Conservation (phyloP, 2,113 vertebrate genomes). For the Accipiter virgatus region DNA sequence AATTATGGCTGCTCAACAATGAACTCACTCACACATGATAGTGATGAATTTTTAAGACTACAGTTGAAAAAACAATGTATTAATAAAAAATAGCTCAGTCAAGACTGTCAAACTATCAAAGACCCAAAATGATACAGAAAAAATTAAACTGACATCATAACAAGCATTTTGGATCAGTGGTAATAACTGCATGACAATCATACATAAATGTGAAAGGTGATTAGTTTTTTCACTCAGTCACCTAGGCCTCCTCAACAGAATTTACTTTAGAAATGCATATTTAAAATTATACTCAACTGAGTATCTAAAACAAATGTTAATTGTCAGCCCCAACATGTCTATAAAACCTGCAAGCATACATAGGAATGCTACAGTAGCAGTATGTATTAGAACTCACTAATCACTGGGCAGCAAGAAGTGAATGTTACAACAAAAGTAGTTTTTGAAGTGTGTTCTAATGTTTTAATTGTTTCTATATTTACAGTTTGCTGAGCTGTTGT, state of each 20-base stretch:
- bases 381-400: not conserved
- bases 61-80: not conserved
- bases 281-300: slow-evolving; percentile 11
- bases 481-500: not conserved
- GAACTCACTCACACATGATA: slow-evolving; percentile 3
- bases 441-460: not conserved
- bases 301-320: not conserved
- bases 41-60: not conserved
- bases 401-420: not conserved
- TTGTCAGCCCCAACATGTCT: slow-evolving; percentile 31
- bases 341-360: not conserved
- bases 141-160: slow-evolving; percentile 7
- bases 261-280: slow-evolving; percentile 17
- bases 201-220: slow-evolving; percentile 41
- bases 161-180: slow-evolving; percentile 45
- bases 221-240: slow-evolving; percentile 65
- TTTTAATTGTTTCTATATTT: not conserved
- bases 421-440: not conserved
- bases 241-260: slow-evolving; percentile 59
- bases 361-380: not conserved
- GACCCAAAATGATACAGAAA: slow-evolving; percentile 29
- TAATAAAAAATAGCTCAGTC: not conserved
- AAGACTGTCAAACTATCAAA: slow-evolving; percentile 1
- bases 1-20: not conserved
- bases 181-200: not conserved